Base-by-base conservation (phyloP, 2,113 vertebrate genomes). In the Sander lucioperca region DNA sequence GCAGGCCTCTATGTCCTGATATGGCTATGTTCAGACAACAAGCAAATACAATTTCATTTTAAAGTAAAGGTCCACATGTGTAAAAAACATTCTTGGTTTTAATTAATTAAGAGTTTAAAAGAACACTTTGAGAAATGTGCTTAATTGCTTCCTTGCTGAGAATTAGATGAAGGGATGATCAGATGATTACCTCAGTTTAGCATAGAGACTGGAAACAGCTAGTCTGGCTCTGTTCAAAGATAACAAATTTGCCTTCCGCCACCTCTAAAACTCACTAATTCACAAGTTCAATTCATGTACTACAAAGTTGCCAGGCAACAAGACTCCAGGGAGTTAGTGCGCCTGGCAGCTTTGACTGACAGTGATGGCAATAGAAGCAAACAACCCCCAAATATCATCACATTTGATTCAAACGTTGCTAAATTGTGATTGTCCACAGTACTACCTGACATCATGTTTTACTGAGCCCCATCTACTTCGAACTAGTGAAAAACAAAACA, bases 11-110 rank as follows among this genome's bases (percentile, higher is more conserved):
- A 23, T 77, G 23, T 51, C 79, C 16, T 16, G 56, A 48, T 62
- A 16, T 67, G 45, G 65, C 36, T 53, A 9, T 76, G 6, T 59
- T 82, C 56, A 57, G 63, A 53, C 47, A 57, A 65, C 54, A 47
- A 27, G 25, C 8, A 48, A 70, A 82, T 33, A 19, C 10, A 2
- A n/a, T 16, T 50, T 30, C 0, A 23, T 73, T 65, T 36, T 21
- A 0, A 10, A 27, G 4, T 30, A 25, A 50, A 74, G 4, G 25
- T 50, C 33, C 56, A 47, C 12, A 59, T 21, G 0, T 39, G 6
- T 9, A 12, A 33, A 59, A n/a, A n/a, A 9, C 7, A 33, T n/a
- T 19, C 11, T 50, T 62, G 18, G 23, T 39, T 64, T 25, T 12
- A 36, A 50, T 53, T 63, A 13, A 39, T 18, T 23, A 2, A 16